A percentile compares a stretch with the other conserved stretches of the same genome.
phyloP scores from a whole-genome alignment of 2,797 vertebrate species.

The Lerista edwardsae region DNA sequence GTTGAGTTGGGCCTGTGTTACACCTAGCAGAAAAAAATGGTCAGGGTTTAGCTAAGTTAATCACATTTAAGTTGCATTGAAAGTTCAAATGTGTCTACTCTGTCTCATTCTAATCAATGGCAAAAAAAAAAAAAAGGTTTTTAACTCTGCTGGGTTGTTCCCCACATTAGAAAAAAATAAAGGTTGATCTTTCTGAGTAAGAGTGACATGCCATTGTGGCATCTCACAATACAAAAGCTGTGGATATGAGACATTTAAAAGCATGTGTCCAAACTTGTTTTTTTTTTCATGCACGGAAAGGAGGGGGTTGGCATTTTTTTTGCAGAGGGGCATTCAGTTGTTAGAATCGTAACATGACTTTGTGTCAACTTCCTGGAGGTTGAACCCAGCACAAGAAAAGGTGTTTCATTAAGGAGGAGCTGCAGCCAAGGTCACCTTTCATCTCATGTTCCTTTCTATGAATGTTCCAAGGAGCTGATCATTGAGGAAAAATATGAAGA shows the following conservation, averaged over 20 bases:
- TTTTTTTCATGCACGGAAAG: not conserved
- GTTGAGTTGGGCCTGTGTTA: too few relatives aligned
- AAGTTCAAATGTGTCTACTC: not conserved
- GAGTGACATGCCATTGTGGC: not conserved
- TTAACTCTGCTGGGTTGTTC: not conserved
- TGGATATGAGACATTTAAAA: not conserved
- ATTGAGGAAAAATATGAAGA: not conserved
- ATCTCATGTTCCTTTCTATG: not conserved
- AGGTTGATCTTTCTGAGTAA: not conserved
- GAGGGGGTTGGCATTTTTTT: conserved; percentile 9
- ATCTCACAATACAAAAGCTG: not conserved
- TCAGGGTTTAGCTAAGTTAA: too few relatives aligned
- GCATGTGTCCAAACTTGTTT: not conserved
- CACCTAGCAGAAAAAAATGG: too few relatives aligned
- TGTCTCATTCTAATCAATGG: not conserved
- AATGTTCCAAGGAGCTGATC: not conserved
- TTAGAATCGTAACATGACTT: not conserved
- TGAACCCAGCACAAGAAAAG: not conserved
- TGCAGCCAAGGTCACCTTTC: not conserved
- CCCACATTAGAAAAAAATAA: not conserved
- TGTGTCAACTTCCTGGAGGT: not conserved
- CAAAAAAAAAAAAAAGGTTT: not conserved
- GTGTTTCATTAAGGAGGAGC: not conserved
- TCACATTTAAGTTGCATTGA: too few relatives aligned
- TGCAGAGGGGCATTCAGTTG: not conserved